Percentiles rank a stretch among this genome's conserved stretches.
Conservation (phyloP, 2,797 vertebrate genomes). For the Melanogrammus aeglefinus region DNA sequence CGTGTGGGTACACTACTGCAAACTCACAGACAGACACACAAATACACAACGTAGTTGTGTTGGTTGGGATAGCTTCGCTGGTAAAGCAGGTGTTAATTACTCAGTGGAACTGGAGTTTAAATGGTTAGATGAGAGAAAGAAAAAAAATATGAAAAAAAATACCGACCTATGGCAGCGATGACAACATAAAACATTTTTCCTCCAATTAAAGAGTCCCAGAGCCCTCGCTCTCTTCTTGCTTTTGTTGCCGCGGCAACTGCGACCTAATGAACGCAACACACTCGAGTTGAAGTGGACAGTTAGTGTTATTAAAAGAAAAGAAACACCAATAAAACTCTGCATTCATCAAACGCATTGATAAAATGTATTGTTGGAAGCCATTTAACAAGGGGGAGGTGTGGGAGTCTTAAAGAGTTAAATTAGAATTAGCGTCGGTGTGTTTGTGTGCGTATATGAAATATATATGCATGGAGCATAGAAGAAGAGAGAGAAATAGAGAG, state of each 20-base stretch:
- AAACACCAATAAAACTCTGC: background rate
- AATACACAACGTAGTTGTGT: slow-evolving; percentile 37
- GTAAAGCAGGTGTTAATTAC: slow-evolving; percentile 75
- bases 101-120: slow-evolving; percentile 46
- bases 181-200: slow-evolving; percentile 63
- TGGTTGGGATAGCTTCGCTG: slow-evolving; percentile 44
- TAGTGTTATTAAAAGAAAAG: background rate
- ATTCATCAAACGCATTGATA: background rate
- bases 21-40: slow-evolving; percentile 23
- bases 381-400: too few relatives aligned
- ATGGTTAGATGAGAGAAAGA: slow-evolving; percentile 23
- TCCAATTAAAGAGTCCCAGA: slow-evolving; percentile 62
- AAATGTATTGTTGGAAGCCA: too few relatives aligned
- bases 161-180: slow-evolving; percentile 42
- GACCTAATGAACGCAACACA: slow-evolving; percentile 36
- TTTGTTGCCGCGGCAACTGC: slow-evolving; percentile 36
- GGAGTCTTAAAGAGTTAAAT: too few relatives aligned
- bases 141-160: slow-evolving; percentile 53
- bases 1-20: slow-evolving; percentile 10
- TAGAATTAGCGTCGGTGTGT: too few relatives aligned
- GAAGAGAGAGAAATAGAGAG: too few relatives aligned
- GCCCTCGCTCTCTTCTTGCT: slow-evolving; percentile 21
- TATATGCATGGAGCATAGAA: too few relatives aligned
- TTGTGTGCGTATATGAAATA: too few relatives aligned
- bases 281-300: slow-evolving; percentile 21